A percentile compares a stretch with the other conserved stretches of the same genome.
Conservation (phyloP, 2,888 invertebrate genomes). For the Macropis europaea region DNA sequence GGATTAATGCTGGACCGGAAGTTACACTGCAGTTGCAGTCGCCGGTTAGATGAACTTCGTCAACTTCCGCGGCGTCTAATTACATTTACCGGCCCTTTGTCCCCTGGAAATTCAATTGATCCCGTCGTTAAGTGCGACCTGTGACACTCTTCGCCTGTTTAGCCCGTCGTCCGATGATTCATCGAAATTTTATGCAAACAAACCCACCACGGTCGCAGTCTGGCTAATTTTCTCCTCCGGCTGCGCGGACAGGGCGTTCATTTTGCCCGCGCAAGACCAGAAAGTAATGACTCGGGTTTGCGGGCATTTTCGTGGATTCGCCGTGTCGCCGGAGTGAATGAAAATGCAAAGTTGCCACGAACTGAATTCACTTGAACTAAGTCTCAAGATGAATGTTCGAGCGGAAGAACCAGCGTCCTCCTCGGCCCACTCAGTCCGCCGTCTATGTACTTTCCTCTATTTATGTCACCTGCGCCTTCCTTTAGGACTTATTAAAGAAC, state of each 20-base stretch:
- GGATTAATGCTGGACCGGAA: slow-evolving; percentile 34
- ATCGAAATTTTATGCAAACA: neutral
- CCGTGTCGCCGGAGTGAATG: neutral
- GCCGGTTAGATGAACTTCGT: slow-evolving; percentile 36
- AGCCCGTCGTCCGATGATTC: neutral
- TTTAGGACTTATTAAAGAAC: too few relatives aligned
- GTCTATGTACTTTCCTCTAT: neutral
- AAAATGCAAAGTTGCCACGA: neutral
- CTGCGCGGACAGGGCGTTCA: neutral
- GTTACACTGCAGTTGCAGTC: slow-evolving; percentile 17
- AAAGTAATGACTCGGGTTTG: neutral
- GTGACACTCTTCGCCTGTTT: neutral
- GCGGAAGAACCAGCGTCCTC: too few relatives aligned
- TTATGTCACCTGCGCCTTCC: too few relatives aligned
- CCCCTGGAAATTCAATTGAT: slow-evolving; percentile 19
- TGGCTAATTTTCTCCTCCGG: too few relatives aligned
- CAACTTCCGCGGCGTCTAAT: slow-evolving; percentile 44
- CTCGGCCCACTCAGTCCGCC: neutral
- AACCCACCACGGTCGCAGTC: too few relatives aligned
- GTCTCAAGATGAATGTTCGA: neutral
- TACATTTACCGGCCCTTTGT: slow-evolving; percentile 20
- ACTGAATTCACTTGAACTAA: neutral
- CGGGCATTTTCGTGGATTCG: neutral
- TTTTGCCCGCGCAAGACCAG: neutral
- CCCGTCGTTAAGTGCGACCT: neutral